A percentile compares a stretch with the other conserved stretches of the same genome.
Evolutionary conservation across 92 coral and sea anemone genomes (phyloP).

Genomic region (Zoanthus sociatus): DNA sequence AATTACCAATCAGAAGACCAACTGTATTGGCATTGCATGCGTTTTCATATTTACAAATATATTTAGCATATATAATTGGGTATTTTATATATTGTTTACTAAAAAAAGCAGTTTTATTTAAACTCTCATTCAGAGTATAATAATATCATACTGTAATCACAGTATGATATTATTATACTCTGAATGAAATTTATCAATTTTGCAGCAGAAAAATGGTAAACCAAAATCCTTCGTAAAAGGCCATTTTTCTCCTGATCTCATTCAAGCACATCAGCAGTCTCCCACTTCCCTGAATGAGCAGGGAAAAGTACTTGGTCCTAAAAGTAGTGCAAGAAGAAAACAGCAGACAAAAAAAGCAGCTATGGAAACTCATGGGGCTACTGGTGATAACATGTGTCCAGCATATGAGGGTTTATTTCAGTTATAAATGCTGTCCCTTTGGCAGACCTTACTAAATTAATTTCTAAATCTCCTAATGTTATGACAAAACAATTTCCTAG

Average conservation of each 20-base stretch:
- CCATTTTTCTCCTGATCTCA: not conserved
- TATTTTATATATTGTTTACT: too few relatives aligned
- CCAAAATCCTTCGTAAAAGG: not conserved
- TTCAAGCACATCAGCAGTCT: not conserved
- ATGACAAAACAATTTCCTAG: constrained; percentile 46
- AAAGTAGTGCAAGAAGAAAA: constrained; percentile 29
- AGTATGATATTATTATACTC: not conserved
- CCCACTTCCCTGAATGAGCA: too few relatives aligned
- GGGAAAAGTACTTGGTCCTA: not conserved
- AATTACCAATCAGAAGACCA: too few relatives aligned
- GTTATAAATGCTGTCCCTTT: constrained; percentile 33
- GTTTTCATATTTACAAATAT: too few relatives aligned
- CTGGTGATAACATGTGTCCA: constrained; percentile 28
- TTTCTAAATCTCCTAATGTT: constrained; percentile 41
- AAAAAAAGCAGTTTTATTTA: too few relatives aligned
- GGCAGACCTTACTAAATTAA: constrained; percentile 2
- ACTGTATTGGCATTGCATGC: too few relatives aligned
- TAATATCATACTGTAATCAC: too few relatives aligned
- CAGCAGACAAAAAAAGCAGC: constrained; percentile 3
- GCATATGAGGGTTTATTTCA: constrained; percentile 34
- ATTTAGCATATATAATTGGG: too few relatives aligned
- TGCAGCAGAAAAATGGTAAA: not conserved
- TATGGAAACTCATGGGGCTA: constrained; percentile 24
- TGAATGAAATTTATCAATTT: too few relatives aligned
- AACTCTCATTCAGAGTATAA: too few relatives aligned